These are phyloP conservation scores for Ecliptopera silaceata DNA, from an alignment of 2,888 invertebrate species.

Conservation along the genomic window DNA sequence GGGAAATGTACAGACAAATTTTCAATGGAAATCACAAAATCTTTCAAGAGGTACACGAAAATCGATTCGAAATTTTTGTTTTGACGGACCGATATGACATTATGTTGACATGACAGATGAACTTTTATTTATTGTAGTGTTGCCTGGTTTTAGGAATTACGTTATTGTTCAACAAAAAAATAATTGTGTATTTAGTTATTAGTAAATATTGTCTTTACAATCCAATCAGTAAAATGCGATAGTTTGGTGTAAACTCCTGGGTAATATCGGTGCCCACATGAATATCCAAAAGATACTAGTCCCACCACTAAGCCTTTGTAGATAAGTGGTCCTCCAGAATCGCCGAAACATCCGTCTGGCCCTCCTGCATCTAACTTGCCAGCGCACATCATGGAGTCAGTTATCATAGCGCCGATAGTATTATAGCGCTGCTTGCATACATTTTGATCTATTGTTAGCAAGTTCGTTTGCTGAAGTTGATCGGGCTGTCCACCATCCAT, in stretches of 20 bases:
- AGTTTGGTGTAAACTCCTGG: slow-evolving; percentile 76
- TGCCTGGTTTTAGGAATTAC: background rate
- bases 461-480: slow-evolving; percentile 61
- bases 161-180: too few relatives aligned
- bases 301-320: slow-evolving; percentile 73
- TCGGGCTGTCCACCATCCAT: slow-evolving; percentile 64
- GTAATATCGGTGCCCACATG: slow-evolving; percentile 68
- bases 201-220: slow-evolving; percentile 58
- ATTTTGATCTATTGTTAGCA: slow-evolving; percentile 58
- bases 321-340: slow-evolving; percentile 73
- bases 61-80: slow-evolving; percentile 10
- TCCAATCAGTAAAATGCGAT: slow-evolving; percentile 71
- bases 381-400: slow-evolving; percentile 72
- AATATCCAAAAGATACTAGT: slow-evolving; percentile 72
- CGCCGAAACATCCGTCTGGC: slow-evolving; percentile 73
- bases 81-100: background rate
- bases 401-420: slow-evolving; percentile 60
- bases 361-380: slow-evolving; percentile 65
- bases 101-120: too few relatives aligned
- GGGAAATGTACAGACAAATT: slow-evolving; percentile 35
- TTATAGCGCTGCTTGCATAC: slow-evolving; percentile 61
- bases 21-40: slow-evolving; percentile 38
- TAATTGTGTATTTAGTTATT: slow-evolving; percentile 52
- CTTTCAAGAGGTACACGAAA: slow-evolving; percentile 20
- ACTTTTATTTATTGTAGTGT: background rate